Evolutionary conservation across 2,797 vertebrate genomes (phyloP).

Genomic region (Loris lydekkerianus): DNA sequence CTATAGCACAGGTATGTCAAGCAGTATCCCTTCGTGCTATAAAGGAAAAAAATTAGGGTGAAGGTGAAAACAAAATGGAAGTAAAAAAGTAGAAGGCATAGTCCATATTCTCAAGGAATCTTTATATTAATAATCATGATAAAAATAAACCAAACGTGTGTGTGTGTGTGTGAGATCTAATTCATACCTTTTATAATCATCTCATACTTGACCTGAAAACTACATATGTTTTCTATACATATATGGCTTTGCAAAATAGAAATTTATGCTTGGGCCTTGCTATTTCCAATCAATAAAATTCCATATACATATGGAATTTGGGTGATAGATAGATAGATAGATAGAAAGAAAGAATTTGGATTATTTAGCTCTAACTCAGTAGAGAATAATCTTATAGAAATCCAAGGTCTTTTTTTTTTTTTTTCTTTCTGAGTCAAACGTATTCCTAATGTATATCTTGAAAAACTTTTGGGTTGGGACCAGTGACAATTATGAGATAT

Average conservation of each 20-base stretch:
- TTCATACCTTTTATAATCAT: neutral
- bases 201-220: neutral
- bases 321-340: too few species aligned
- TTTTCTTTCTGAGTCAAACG: neutral
- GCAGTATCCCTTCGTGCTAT: neutral
- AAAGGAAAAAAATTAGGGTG: neutral
- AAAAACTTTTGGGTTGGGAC: neutral
- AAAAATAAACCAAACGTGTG: neutral
- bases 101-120: neutral
- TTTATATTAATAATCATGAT: neutral
- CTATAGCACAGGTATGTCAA: neutral
- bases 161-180: neutral
- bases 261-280: neutral
- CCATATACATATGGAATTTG: neutral
- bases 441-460: neutral
- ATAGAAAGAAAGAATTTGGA: neutral
- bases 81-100: neutral
- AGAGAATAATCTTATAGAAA: neutral
- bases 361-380: neutral
- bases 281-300: constrained; percentile 21
- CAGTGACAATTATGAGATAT: neutral
- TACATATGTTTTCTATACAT: neutral
- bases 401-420: neutral
- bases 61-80: neutral
- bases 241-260: constrained; percentile 13